A percentile compares a stretch with the other conserved stretches of the same genome.
phyloP scores from a whole-genome alignment of 2,797 vertebrate genomes.

The Macropus fuliginosus region DNA sequence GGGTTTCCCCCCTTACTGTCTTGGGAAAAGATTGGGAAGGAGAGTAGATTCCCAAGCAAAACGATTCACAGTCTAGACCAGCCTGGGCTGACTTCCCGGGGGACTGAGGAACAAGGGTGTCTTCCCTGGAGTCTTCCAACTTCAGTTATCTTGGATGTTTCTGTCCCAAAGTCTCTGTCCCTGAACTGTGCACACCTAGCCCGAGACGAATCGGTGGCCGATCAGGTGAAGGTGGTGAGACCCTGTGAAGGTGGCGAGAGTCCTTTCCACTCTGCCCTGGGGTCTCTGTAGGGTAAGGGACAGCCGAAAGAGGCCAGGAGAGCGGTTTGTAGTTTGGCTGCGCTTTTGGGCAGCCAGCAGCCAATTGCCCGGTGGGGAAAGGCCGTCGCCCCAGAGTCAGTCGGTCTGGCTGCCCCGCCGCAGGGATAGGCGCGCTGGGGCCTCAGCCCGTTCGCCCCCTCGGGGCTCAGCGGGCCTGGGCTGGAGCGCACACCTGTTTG shows the following conservation, averaged over 20 bases:
- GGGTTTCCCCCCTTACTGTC: neutral
- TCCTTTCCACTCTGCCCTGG: neutral
- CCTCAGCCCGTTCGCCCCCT: neutral
- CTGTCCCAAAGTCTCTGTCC: neutral
- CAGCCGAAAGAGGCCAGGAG: neutral
- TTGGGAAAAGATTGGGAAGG: neutral
- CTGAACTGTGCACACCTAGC: neutral
- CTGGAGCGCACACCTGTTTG: neutral
- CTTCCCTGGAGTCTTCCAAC: neutral
- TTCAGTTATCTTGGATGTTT: neutral
- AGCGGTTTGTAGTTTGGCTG: neutral
- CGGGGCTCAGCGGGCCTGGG: neutral
- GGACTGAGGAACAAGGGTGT: neutral
- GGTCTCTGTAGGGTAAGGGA: neutral
- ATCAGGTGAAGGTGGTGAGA: neutral
- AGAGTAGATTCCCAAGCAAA: neutral
- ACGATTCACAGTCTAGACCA: neutral
- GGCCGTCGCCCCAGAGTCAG: neutral
- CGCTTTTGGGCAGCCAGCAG: neutral
- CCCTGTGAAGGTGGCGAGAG: neutral
- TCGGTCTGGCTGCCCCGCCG: neutral
- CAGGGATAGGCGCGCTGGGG: neutral
- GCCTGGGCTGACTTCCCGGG: neutral
- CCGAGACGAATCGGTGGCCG: neutral
- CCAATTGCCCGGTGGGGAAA: neutral